Evolutionary conservation across 2,113 vertebrate genomes (phyloP).

Genomic region (human): GRCh38 chrX:68728001-68728500

Average conservation of each 20-base stretch:
- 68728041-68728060: slow-evolving; percentile 76
- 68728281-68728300: neutral
- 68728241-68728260: neutral
- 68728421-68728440: neutral
- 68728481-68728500: neutral
- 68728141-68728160: neutral
- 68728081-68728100: too few relatives aligned
- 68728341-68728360: neutral
- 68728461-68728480: neutral
- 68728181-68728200: neutral
- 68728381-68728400: neutral
- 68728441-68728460: neutral
- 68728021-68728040: slow-evolving; percentile 82
- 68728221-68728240: neutral
- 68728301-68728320: neutral
- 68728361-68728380: neutral
- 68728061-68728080: neutral
- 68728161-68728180: neutral
- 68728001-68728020: slow-evolving; percentile 80
- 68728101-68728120: neutral
- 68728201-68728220: neutral
- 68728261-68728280: neutral
- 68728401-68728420: neutral
- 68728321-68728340: neutral
- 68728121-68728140: neutral